These are phyloP conservation scores for Helarctos malayanus DNA, from an alignment of 2,797 vertebrate species.

Conservation along the genomic window DNA sequence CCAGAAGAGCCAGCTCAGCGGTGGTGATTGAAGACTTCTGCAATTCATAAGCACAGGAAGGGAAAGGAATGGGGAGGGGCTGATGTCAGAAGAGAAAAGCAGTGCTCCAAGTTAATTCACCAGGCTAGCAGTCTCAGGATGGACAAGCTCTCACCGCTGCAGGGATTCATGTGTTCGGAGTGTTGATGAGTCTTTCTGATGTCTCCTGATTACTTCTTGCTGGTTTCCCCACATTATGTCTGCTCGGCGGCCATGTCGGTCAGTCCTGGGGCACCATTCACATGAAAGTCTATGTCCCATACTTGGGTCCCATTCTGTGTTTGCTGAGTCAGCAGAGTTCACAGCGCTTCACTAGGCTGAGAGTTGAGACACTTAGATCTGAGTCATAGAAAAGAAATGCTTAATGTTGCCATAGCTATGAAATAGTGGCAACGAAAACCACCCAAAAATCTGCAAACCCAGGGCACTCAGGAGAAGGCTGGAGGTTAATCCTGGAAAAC, in stretches of 20 bases:
- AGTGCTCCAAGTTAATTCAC: not conserved
- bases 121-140: not conserved
- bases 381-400: not conserved
- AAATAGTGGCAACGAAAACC: not conserved
- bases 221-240: not conserved
- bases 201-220: not conserved
- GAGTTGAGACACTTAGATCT: not conserved
- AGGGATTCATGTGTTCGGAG: not conserved
- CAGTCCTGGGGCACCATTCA: not conserved
- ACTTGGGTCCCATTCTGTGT: not conserved
- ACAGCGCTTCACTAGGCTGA: not conserved
- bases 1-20: not conserved
- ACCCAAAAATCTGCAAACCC: not conserved
- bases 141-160: fast-evolving
- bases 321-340: not conserved
- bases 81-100: not conserved
- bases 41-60: not conserved
- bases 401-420: not conserved
- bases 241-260: fast-evolving
- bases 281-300: too few species aligned
- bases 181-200: fast-evolving
- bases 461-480: not conserved
- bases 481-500: not conserved
- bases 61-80: not conserved
- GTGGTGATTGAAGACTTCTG: not conserved